A percentile compares a stretch with the other conserved stretches of the same genome.
Evolutionary conservation across 2,888 invertebrate genomes (phyloP).

Genomic region (Drosophila neoperkinsi): DNA sequence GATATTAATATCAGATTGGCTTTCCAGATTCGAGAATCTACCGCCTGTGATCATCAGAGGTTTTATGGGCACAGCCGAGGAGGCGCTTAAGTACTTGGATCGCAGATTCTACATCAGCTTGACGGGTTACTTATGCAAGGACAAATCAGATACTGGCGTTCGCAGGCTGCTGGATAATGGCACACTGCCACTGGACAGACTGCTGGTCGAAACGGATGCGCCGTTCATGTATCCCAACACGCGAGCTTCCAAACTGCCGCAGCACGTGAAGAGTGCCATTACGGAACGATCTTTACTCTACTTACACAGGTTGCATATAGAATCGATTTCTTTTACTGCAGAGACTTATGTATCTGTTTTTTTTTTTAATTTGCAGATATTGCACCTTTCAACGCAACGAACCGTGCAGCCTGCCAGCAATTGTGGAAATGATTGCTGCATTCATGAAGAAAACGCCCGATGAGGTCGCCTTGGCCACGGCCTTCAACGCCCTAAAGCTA

Average conservation of each 20-base stretch:
- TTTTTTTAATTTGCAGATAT: constrained; percentile 86
- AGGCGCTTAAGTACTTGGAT: constrained; percentile 93
- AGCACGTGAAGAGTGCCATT: constrained; percentile 93
- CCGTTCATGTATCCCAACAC: constrained; percentile 99
- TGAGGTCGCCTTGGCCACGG: constrained; percentile 95
- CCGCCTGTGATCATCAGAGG: constrained; percentile 96
- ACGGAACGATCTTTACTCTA: constrained; percentile 90
- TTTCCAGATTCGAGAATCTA: constrained; percentile 84
- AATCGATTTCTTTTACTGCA: background rate
- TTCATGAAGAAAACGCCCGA: constrained; percentile 94
- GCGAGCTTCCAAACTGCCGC: constrained; percentile 95
- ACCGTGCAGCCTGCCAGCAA: constrained; percentile 96
- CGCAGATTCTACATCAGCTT: constrained; percentile 94
- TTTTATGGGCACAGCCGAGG: constrained; percentile 94
- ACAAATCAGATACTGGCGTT: constrained; percentile 96
- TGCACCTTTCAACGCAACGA: constrained; percentile 98
- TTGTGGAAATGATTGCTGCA: constrained; percentile 97
- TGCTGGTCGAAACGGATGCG: constrained; percentile 96
- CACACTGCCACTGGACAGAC: constrained; percentile 92
- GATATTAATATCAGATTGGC: background rate
- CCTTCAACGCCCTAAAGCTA: constrained; percentile 95
- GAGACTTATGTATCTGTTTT: background rate
- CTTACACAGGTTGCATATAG: constrained; percentile 83
- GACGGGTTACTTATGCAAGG: constrained; percentile 89
- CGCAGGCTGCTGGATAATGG: constrained; percentile 92